phyloP scores from a whole-genome alignment of 2,888 invertebrate species.

The Cephus pulcher region DNA sequence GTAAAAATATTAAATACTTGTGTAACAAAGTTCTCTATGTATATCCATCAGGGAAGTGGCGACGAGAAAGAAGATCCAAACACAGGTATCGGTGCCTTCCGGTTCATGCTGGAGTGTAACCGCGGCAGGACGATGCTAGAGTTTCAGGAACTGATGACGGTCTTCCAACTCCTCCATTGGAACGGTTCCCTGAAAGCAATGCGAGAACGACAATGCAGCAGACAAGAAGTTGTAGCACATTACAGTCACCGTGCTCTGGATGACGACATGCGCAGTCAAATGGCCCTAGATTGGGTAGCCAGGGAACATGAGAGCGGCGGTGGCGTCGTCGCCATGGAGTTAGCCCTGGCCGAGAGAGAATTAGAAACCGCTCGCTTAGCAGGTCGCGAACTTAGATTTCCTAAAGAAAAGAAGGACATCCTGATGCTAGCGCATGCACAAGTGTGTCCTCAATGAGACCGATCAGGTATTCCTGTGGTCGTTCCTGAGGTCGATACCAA shows the following conservation, averaged over 20 bases:
- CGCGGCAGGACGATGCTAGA: conserved; percentile 90
- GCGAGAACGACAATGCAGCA: conserved; percentile 93
- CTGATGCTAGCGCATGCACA: conserved; percentile 90
- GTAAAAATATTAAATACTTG: neutral
- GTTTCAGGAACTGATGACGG: conserved; percentile 98
- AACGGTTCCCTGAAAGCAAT: conserved; percentile 96
- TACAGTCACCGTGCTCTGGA: conserved; percentile 93
- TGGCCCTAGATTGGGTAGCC: conserved; percentile 96
- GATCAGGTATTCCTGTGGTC: neutral
- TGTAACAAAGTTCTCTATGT: neutral
- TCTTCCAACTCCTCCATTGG: conserved; percentile 95
- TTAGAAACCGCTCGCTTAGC: conserved; percentile 87
- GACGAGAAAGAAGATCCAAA: conserved; percentile 70
- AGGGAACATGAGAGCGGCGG: conserved; percentile 78
- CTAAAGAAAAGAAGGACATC: conserved; percentile 96
- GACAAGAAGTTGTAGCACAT: conserved; percentile 93
- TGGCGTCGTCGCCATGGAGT: conserved; percentile 83
- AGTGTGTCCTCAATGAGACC: conserved; percentile 67
- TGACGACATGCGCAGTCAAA: conserved; percentile 95
- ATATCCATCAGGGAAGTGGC: conserved; percentile 70
- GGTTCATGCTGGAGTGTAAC: conserved; percentile 75
- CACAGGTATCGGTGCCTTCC: conserved; percentile 81
- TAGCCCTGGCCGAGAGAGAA: conserved; percentile 88
- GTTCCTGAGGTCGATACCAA: conserved; percentile 9
- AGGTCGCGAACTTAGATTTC: conserved; percentile 91